These are phyloP conservation scores for Sebastes kiyomatsui DNA, from an alignment of 2,797 vertebrate species.

Conservation along the genomic window DNA sequence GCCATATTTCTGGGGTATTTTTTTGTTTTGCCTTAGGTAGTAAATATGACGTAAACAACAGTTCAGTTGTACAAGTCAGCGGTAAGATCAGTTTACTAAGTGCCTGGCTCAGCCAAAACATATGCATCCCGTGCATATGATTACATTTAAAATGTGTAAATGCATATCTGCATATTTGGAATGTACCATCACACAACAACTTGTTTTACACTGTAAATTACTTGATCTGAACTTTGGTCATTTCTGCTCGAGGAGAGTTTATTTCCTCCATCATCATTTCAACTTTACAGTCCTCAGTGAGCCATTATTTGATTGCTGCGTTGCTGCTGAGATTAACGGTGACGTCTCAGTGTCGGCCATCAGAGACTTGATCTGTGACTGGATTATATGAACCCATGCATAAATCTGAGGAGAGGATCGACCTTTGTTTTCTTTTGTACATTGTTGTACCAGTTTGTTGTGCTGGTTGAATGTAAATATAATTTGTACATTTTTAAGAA, in stretches of 20 bases:
- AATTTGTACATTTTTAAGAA: constrained; percentile 94
- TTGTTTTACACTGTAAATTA: constrained; percentile 45
- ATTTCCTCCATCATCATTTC: not conserved
- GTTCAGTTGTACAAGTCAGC: constrained; percentile 59
- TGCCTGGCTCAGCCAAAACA: constrained; percentile 75
- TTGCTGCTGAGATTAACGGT: constrained; percentile 40
- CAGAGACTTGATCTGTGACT: constrained; percentile 26
- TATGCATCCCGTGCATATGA: constrained; percentile 47
- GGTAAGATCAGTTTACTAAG: constrained; percentile 68
- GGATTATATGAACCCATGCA: constrained; percentile 22
- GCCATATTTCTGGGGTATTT: constrained; percentile 67
- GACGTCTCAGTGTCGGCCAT: constrained; percentile 29
- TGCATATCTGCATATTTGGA: constrained; percentile 15
- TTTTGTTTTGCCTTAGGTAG: constrained; percentile 56
- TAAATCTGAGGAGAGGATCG: constrained; percentile 11
- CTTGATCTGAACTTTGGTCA: constrained; percentile 21
- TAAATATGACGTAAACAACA: constrained; percentile 53
- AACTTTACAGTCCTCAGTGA: constrained; percentile 19
- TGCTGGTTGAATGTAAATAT: constrained; percentile 88
- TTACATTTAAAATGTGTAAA: constrained; percentile 18
- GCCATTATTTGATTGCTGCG: constrained; percentile 8
- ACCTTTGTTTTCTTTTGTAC: constrained; percentile 53
- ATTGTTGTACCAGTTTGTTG: constrained; percentile 59
- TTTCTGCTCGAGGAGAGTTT: constrained; percentile 1
- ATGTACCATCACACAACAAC: constrained; percentile 1